Conservation (phyloP, 2,888 invertebrate genomes). For the Conus canariensis region DNA sequence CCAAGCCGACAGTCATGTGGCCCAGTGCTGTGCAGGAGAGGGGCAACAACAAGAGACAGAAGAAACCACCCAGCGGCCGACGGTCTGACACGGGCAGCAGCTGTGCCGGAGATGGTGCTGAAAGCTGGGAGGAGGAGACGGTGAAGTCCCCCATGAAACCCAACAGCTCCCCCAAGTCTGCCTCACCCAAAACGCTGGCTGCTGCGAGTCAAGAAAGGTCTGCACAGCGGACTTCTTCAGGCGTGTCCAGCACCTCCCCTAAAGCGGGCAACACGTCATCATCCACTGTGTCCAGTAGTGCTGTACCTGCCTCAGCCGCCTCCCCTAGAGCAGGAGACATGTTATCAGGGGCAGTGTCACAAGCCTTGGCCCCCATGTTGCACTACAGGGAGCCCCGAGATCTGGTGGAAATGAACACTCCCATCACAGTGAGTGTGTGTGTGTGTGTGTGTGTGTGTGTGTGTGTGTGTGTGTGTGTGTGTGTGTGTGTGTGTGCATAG, state of each 20-base stretch:
- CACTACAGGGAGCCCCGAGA: background rate
- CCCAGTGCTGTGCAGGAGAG: constrained; percentile 8
- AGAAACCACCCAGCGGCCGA: background rate
- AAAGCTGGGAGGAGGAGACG: background rate
- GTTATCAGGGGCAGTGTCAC: background rate
- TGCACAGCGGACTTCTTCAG: too few species aligned
- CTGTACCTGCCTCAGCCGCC: background rate
- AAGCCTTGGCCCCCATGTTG: background rate
- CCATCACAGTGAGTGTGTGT: constrained; percentile 3
- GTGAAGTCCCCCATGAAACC: background rate
- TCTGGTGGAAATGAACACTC: background rate
- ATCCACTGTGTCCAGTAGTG: too few species aligned
- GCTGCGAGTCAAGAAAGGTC: too few species aligned
- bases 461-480: background rate
- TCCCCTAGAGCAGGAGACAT: background rate
- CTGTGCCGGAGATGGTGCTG: background rate
- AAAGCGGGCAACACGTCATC: too few species aligned
- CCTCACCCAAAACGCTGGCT: too few species aligned
- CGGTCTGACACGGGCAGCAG: background rate
- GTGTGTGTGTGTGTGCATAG: background rate
- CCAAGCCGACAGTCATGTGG: too few species aligned
- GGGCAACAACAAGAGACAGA: background rate
- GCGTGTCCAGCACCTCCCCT: too few species aligned
- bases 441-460: constrained; percentile 12
- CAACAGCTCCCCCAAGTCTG: too few species aligned